Evolutionary conservation across 2,113 vertebrate genomes (phyloP).

Genomic region (Oryzias woworae): DNA sequence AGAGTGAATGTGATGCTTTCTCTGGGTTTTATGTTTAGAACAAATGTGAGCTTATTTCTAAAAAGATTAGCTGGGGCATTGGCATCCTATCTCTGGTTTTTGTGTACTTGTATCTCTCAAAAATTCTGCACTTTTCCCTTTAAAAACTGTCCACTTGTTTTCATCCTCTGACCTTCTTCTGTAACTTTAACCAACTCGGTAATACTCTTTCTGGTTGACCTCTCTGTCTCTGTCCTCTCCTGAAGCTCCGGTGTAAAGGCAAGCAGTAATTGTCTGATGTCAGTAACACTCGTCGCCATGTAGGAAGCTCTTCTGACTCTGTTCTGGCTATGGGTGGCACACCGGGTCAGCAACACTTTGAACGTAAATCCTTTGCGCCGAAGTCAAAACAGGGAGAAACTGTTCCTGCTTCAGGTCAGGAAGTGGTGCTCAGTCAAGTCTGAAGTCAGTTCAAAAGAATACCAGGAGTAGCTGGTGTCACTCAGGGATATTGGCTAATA

Average conservation of each 20-base stretch:
- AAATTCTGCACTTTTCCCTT: slow-evolving; percentile 35
- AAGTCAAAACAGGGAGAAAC: slow-evolving; percentile 20
- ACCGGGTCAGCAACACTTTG: slow-evolving; percentile 48
- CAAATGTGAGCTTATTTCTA: slow-evolving; percentile 66
- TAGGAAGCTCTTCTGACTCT: slow-evolving; percentile 38
- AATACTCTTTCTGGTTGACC: slow-evolving; percentile 27
- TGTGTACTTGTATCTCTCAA: neutral
- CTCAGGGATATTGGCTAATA: slow-evolving; percentile 12
- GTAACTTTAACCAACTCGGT: slow-evolving; percentile 13
- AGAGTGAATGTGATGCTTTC: slow-evolving; percentile 48
- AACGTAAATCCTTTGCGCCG: slow-evolving; percentile 18
- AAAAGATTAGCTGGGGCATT: slow-evolving; percentile 66
- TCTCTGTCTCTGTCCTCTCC: slow-evolving; percentile 1
- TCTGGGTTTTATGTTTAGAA: slow-evolving; percentile 50
- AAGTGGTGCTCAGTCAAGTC: slow-evolving; percentile 16
- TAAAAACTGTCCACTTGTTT: slow-evolving; percentile 3
- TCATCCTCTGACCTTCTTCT: slow-evolving; percentile 1
- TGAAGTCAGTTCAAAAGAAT: slow-evolving; percentile 28
- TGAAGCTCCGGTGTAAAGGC: slow-evolving; percentile 52
- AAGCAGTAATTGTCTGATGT: slow-evolving; percentile 48
- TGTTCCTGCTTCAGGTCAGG: slow-evolving; percentile 5
- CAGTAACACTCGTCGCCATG: slow-evolving; percentile 46
- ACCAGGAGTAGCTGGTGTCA: slow-evolving; percentile 33
- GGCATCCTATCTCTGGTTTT: slow-evolving; percentile 45
- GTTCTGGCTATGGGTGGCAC: slow-evolving; percentile 39